Percentiles rank a stretch among this genome's conserved stretches.
Evolutionary conservation across 2,888 invertebrate genomes (phyloP).

Genomic region (Adelphocoris suturalis): DNA sequence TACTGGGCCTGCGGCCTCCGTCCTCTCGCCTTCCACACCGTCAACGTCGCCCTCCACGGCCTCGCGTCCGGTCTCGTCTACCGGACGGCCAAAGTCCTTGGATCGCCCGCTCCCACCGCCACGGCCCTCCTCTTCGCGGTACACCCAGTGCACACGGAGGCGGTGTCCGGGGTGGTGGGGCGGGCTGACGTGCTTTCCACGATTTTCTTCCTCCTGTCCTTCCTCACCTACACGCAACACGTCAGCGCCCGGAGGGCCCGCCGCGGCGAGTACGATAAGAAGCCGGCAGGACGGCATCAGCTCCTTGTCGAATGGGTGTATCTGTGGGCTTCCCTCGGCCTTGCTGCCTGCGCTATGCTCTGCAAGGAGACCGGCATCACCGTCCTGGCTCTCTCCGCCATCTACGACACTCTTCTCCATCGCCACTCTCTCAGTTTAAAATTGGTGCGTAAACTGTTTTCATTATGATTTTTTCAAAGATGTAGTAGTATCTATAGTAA

Average conservation of each 20-base stretch:
- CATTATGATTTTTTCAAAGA: too few relatives aligned
- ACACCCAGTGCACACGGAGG: constrained; percentile 98
- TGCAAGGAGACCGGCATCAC: constrained; percentile 98
- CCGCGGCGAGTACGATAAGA: constrained; percentile 43
- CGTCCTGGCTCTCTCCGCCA: constrained; percentile 92
- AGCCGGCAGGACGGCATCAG: constrained; percentile 51
- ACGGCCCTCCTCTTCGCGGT: constrained; percentile 89
- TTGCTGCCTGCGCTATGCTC: constrained; percentile 90
- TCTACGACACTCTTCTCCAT: constrained; percentile 87
- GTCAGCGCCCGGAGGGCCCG: constrained; percentile 78
- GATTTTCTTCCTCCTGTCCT: constrained; percentile 92
- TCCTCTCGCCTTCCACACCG: constrained; percentile 91
- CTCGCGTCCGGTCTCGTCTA: constrained; percentile 86
- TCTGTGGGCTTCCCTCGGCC: constrained; percentile 75
- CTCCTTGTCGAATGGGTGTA: constrained; percentile 75
- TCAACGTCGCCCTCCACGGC: constrained; percentile 92
- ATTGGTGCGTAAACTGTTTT: constrained; percentile 71
- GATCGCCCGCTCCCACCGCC: constrained; percentile 82
- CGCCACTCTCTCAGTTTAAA: constrained; percentile 73
- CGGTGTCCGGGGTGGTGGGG: constrained; percentile 96
- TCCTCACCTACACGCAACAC: constrained; percentile 91
- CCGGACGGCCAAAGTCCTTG: constrained; percentile 77
- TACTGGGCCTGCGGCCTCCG: constrained; percentile 87
- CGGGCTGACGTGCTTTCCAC: constrained; percentile 96
- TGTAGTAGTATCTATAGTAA: too few relatives aligned